phyloP scores from a whole-genome alignment of 2,888 invertebrate genomes.

The Sphaerophoria taeniata region DNA sequence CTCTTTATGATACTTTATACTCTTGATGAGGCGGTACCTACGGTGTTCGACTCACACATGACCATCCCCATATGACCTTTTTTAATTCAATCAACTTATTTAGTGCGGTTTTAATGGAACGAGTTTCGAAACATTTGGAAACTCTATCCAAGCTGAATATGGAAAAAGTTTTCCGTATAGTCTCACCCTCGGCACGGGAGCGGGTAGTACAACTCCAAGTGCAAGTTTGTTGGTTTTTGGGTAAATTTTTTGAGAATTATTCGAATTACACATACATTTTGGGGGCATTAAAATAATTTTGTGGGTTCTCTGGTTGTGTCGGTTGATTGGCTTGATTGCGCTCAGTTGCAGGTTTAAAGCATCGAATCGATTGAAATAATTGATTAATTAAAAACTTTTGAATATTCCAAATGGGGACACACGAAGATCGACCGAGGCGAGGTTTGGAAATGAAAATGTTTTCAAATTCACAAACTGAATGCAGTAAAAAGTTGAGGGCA shows the following conservation, averaged over 20 bases:
- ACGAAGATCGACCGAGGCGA: background rate
- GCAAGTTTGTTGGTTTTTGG: slow-evolving; percentile 29
- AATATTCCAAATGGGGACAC: slow-evolving; percentile 26
- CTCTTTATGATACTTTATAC: background rate
- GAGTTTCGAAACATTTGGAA: slow-evolving; percentile 2
- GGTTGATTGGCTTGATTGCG: slow-evolving; percentile 13
- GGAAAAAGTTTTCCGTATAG: slow-evolving; percentile 28
- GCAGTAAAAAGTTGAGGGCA: slow-evolving; percentile 14
- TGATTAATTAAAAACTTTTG: slow-evolving; percentile 62
- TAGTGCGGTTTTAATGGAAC: background rate
- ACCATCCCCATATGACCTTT: slow-evolving; percentile 6
- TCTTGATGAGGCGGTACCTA: no score
- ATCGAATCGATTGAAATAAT: slow-evolving; percentile 49
- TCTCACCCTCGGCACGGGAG: background rate
- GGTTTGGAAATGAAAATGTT: background rate
- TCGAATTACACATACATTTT: slow-evolving; percentile 6
- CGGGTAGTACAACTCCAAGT: background rate
- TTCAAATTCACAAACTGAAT: background rate
- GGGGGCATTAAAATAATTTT: slow-evolving; percentile 14
- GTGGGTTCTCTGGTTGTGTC: background rate
- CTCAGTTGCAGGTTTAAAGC: background rate
- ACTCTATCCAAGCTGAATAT: slow-evolving; percentile 31
- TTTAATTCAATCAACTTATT: slow-evolving; percentile 39
- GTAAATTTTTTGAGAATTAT: slow-evolving; percentile 3
- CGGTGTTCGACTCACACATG: background rate